Evolutionary conservation across 2,888 invertebrate genomes (phyloP).

Genomic region (Metacarcinus magister): DNA sequence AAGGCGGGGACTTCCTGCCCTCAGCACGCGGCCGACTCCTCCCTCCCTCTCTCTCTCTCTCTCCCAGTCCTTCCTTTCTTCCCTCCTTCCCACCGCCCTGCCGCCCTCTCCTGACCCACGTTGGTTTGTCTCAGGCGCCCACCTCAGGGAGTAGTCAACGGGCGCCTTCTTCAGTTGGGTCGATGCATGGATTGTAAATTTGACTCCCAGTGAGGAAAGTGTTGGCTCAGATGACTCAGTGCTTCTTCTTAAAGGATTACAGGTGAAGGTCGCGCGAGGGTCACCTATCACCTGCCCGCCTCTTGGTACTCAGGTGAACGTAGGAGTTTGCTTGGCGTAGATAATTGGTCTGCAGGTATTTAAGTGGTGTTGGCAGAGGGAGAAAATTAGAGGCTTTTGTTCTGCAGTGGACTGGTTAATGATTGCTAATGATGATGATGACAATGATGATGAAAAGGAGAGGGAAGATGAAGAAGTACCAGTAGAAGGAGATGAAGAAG

Average conservation of each 20-base stretch:
- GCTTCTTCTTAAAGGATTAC: not conserved
- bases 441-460: not conserved
- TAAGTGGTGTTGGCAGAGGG: not conserved
- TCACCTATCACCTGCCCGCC: slow-evolving; percentile 9
- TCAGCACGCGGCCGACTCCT: slow-evolving; percentile 18
- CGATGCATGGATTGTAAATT: not conserved
- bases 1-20: slow-evolving; percentile 36
- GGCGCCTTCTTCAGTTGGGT: not conserved
- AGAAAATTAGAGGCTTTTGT: not conserved
- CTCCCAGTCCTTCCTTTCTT: not conserved
- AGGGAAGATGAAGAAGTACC: not conserved
- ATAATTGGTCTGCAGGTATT: too few species aligned
- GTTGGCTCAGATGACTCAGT: not conserved
- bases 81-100: not conserved
- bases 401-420: not conserved
- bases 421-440: not conserved
- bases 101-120: not conserved
- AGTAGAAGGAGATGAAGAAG: not conserved
- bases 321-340: not conserved
- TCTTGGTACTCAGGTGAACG: not conserved
- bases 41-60: not conserved
- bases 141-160: not conserved
- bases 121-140: not conserved
- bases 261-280: slow-evolving; percentile 26
- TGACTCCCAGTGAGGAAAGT: not conserved